Conservation (phyloP, 2,113 vertebrate genomes). For the Enhydra lutris region DNA sequence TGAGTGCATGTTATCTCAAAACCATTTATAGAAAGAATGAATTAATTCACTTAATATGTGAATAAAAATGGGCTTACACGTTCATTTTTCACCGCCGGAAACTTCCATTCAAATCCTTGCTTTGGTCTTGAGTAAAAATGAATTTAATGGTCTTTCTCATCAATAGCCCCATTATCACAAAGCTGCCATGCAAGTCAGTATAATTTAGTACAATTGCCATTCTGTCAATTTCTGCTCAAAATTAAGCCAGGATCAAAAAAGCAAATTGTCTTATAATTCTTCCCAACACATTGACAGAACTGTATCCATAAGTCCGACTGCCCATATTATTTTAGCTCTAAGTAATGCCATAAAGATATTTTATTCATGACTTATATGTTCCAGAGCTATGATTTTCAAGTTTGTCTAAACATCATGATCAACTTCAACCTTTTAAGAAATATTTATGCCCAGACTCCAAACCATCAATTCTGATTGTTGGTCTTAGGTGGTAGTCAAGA, state of each 20-base stretch:
- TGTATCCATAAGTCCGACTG: not conserved
- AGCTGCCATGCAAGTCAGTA: constrained; percentile 42
- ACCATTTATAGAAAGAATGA: constrained; percentile 30
- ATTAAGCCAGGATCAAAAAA: constrained; percentile 42
- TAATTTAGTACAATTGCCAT: constrained; percentile 44
- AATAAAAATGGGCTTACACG: not conserved
- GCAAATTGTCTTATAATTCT: constrained; percentile 16
- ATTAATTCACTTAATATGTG: constrained; percentile 34
- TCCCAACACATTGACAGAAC: not conserved
- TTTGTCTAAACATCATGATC: not conserved
- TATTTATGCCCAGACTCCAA: not conserved
- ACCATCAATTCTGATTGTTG: not conserved
- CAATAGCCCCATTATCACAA: constrained; percentile 55
- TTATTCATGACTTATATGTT: not conserved
- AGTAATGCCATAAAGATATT: not conserved
- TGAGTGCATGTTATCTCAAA: constrained; percentile 39
- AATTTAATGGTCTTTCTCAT: constrained; percentile 52
- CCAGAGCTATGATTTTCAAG: not conserved
- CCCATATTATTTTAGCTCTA: not conserved
- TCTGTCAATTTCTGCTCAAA: constrained; percentile 50
- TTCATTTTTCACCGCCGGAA: constrained; percentile 51
- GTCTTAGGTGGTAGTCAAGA: not conserved
- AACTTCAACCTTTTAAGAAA: not conserved
- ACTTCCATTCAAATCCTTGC: not conserved
- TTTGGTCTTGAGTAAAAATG: constrained; percentile 43